Conservation (phyloP, 2,113 vertebrate species). For the Hystrix cristata region DNA sequence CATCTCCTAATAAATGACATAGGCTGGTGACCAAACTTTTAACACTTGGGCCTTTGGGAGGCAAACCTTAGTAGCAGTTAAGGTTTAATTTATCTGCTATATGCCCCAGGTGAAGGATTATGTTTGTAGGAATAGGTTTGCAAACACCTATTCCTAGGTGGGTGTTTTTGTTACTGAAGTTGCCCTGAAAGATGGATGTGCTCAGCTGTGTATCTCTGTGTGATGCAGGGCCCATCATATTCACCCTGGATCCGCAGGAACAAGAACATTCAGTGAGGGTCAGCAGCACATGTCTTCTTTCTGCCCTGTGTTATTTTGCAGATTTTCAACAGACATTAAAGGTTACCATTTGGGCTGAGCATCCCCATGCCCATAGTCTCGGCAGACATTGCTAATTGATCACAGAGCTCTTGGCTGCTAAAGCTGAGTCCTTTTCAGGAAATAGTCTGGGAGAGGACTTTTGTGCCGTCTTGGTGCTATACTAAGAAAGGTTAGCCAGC, state of each 20-base stretch:
- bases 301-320: background rate
- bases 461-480: background rate
- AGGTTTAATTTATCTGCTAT: background rate
- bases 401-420: background rate
- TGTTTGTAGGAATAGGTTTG: background rate
- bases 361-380: background rate
- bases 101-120: background rate
- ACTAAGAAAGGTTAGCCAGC: background rate
- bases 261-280: background rate
- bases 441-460: background rate
- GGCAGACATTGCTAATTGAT: conserved; percentile 25
- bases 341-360: background rate
- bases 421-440: background rate
- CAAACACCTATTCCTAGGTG: background rate
- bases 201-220: background rate
- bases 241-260: background rate
- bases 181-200: background rate
- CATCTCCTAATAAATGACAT: too few relatives aligned
- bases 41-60: background rate
- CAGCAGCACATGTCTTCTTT: background rate
- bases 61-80: background rate
- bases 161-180: background rate
- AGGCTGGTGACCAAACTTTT: background rate
- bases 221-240: fast-evolving
- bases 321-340: background rate